Percentiles rank a stretch among this genome's conserved stretches.
These are phyloP conservation scores for Parascotia fuliginaria DNA, from an alignment of 2,888 invertebrate genomes.

Conservation along the genomic window DNA sequence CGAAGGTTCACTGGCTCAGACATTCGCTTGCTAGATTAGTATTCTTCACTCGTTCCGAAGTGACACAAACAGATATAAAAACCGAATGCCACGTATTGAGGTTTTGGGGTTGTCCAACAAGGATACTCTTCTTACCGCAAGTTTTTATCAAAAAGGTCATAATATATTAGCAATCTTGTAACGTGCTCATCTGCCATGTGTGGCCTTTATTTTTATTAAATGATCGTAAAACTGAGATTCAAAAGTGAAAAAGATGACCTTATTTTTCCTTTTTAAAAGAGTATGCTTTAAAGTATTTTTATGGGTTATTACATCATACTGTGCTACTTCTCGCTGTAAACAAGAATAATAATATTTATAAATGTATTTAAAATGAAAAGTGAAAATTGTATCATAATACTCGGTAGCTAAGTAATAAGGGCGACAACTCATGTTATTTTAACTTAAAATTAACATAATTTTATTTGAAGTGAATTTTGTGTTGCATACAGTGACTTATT, in stretches of 20 bases:
- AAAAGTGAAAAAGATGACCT: neutral
- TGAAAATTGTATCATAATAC: too few relatives aligned
- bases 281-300: neutral
- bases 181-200: neutral
- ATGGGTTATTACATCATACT: neutral
- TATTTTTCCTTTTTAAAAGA: neutral
- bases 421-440: too few relatives aligned
- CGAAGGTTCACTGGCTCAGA: conserved; percentile 23
- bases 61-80: conserved; percentile 29
- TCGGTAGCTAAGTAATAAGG: too few relatives aligned
- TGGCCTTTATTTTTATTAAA: neutral
- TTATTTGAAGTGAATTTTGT: too few relatives aligned
- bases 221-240: neutral
- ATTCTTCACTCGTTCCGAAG: conserved; percentile 28
- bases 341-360: too few relatives aligned
- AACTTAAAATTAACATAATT: too few relatives aligned
- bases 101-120: conserved; percentile 50
- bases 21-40: conserved; percentile 23
- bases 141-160: conserved; percentile 20
- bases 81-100: conserved; percentile 41
- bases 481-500: too few relatives aligned
- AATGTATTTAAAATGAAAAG: too few relatives aligned
- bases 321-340: too few relatives aligned
- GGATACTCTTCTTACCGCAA: conserved; percentile 27
- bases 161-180: conserved; percentile 34